Conservation (phyloP, 2,888 invertebrate species). For the Drosophila neoperkinsi region DNA sequence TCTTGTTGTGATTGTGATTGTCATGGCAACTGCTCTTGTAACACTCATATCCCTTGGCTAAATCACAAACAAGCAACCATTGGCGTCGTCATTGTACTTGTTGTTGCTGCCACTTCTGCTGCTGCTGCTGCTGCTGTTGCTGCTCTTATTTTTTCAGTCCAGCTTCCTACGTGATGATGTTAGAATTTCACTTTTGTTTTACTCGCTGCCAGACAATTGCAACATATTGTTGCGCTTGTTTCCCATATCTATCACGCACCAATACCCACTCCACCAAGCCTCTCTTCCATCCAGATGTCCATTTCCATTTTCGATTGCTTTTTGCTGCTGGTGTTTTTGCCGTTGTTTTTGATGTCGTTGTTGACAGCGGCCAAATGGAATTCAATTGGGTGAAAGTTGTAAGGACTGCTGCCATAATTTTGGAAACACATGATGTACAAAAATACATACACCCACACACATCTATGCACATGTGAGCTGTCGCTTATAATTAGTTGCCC, state of each 20-base stretch:
- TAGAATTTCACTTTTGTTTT: constrained; percentile 67
- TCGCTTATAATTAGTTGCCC: constrained; percentile 8
- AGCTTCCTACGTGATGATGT: constrained; percentile 63
- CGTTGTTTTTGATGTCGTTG: constrained; percentile 45
- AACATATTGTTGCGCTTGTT: constrained; percentile 70
- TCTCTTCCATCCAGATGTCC: constrained; percentile 21
- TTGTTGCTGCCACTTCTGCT: constrained; percentile 20
- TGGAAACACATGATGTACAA: background rate
- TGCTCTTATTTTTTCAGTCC: constrained; percentile 19
- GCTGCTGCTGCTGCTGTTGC: constrained; percentile 13
- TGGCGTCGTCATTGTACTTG: constrained; percentile 11
- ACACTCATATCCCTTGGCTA: constrained; percentile 52
- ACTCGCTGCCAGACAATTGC: constrained; percentile 60
- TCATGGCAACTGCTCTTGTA: constrained; percentile 69
- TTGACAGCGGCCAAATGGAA: constrained; percentile 56
- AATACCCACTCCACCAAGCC: background rate
- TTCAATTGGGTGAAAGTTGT: constrained; percentile 41
- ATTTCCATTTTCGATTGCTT: constrained; percentile 58
- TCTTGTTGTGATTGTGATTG: constrained; percentile 68
- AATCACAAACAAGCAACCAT: constrained; percentile 55
- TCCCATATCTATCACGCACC: constrained; percentile 20
- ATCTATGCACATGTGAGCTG: background rate
- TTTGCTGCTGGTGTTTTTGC: constrained; percentile 17
- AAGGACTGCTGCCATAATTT: constrained; percentile 13
- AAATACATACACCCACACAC: background rate